A percentile compares a stretch with the other conserved stretches of the same genome.
Conservation (phyloP, 35 echinoderm and acorn worm species). For the Lytechinus pictus region DNA sequence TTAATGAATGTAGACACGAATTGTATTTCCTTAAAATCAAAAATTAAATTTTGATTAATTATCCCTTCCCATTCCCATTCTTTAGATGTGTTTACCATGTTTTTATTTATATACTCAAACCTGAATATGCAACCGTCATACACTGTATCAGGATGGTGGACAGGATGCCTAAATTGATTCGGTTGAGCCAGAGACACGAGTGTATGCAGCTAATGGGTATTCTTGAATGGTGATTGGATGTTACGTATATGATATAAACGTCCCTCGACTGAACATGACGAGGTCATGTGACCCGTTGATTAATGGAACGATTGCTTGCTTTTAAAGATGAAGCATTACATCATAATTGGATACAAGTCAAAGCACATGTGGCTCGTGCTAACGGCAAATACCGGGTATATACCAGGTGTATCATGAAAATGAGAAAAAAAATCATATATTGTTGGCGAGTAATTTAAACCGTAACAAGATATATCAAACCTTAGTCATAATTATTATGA, state of each 20-base stretch:
- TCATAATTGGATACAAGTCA: constrained; percentile 12
- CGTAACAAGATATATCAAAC: no score
- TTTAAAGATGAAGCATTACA: constrained; percentile 20
- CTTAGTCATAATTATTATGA: no score
- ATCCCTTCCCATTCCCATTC: no score
- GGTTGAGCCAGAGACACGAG: not conserved
- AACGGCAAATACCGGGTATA: not conserved
- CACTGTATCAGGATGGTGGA: not conserved
- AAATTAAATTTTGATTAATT: no score
- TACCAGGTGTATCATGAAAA: not conserved
- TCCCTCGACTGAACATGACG: not conserved
- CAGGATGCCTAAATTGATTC: not conserved
- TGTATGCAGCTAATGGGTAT: not conserved
- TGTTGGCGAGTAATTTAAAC: no score
- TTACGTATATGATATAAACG: not conserved
- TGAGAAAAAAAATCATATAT: no score
- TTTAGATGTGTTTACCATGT: no score
- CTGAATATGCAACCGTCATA: no score
- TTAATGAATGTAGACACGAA: no score
- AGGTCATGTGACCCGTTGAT: not conserved
- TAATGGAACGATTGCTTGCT: not conserved
- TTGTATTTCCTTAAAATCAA: no score
- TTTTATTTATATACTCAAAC: no score
- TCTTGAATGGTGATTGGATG: not conserved
- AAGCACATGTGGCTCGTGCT: not conserved